These are phyloP conservation scores for Myotis davidii DNA, from an alignment of 2,113 vertebrate species.

Conservation along the genomic window DNA sequence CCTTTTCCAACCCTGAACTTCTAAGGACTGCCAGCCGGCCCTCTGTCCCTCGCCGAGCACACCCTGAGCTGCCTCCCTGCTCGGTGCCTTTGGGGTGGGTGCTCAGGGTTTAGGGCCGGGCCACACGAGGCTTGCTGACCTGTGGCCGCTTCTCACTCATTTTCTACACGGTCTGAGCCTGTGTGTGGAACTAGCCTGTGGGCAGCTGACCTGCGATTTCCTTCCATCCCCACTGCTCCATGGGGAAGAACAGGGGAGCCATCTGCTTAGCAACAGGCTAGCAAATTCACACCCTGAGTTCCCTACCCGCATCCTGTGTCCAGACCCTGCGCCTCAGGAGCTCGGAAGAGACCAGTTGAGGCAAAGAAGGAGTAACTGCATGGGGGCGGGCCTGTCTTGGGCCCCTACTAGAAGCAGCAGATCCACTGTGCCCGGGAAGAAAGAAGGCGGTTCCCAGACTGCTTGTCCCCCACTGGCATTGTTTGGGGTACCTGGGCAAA, in stretches of 20 bases:
- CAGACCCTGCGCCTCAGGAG: not conserved
- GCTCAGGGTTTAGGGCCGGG: not conserved
- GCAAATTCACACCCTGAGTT: not conserved
- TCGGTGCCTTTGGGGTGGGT: accelerated
- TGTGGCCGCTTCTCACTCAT: not conserved
- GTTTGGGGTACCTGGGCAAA: not conserved
- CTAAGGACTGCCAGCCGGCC: not conserved
- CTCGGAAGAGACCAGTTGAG: not conserved
- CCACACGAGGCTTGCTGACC: not conserved
- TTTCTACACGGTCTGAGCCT: not conserved
- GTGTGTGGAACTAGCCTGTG: not conserved
- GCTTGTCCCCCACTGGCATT: not conserved
- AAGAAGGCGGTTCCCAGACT: not conserved
- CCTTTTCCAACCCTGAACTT: not conserved
- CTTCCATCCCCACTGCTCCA: not conserved
- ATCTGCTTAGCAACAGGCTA: not conserved
- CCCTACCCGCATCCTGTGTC: not conserved
- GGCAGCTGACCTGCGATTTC: not conserved
- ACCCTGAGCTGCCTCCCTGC: not conserved
- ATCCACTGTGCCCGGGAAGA: no score
- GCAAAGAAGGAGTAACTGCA: no score
- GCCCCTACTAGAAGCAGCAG: not conserved
- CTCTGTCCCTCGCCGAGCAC: not conserved
- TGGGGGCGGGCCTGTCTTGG: accelerated
- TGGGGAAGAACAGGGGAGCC: not conserved